These are phyloP conservation scores for Paraplagusia blochii DNA, from an alignment of 2,113 vertebrate species.

Conservation along the genomic window DNA sequence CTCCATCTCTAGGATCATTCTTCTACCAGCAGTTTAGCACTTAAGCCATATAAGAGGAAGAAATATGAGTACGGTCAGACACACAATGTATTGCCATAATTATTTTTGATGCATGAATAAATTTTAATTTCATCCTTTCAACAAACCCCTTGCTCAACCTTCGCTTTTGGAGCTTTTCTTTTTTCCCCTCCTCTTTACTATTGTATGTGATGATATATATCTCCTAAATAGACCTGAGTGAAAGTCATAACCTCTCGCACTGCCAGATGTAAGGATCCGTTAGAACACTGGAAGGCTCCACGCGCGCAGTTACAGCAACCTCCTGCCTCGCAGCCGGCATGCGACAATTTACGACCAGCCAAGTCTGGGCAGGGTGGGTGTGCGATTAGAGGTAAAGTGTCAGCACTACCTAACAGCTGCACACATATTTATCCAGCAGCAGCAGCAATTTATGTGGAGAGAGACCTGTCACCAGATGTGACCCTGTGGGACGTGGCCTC, in stretches of 20 bases:
- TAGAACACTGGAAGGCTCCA: constrained; percentile 7
- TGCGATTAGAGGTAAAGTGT: constrained; percentile 64
- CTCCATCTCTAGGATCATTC: too few relatives aligned
- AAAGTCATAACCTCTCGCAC: neutral
- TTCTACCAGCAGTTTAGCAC: too few relatives aligned
- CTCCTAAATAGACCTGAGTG: neutral
- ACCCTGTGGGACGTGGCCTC: constrained; percentile 35
- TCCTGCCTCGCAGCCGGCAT: constrained; percentile 13
- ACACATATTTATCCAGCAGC: constrained; percentile 62
- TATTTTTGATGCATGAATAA: too few relatives aligned
- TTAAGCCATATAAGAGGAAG: too few relatives aligned
- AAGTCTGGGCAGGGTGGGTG: constrained; percentile 43
- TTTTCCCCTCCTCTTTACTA: too few relatives aligned
- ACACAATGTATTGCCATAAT: too few relatives aligned
- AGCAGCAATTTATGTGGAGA: constrained; percentile 53
- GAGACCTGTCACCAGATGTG: constrained; percentile 40
- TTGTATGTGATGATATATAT: neutral
- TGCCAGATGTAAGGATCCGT: neutral
- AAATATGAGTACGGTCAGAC: too few relatives aligned
- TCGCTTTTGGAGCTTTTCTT: too few relatives aligned
- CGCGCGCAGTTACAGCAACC: constrained; percentile 29
- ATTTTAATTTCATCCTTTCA: too few relatives aligned
- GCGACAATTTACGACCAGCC: constrained; percentile 52
- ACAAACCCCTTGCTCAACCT: too few relatives aligned
- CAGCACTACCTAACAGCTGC: constrained; percentile 58